Evolutionary conservation across 53 echinoderm and acorn worm genomes (phyloP), one percentile per base, ranked within the genome.

Genomic region (Astropecten irregularis): DNA sequence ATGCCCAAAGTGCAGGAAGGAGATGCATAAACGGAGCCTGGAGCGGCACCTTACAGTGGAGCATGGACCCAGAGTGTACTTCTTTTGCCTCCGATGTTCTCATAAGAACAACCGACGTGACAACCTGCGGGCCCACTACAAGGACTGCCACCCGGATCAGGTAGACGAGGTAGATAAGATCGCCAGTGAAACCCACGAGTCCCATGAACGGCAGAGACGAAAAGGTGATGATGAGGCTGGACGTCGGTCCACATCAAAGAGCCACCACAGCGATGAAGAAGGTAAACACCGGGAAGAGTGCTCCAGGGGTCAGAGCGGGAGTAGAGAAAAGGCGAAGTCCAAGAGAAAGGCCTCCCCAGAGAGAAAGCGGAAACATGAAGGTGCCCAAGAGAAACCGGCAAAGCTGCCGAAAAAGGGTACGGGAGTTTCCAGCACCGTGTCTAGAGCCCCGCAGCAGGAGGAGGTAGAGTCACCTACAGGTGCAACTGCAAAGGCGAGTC

Each of bases 51-150:
- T 66, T 37, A 18, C 33, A 8, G 37, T 38, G 36, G 66, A 66
- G 21, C 66, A 66, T 66, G 66, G 66, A 10, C 66, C 39, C 20
- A 36, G 66, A 8, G 2, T 66, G 19, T 38, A 66, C 40, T 66
- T 1, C n/a, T n/a, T n/a, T n/a, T 66, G 66, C n/a, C 16, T 36
- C 37, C 38, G 39, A 18, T 66, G 66, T 38, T 36, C 66, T 38
- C 66, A 66, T 19, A 66, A 66, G 4, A 64, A 64, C n/a, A 36
- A n/a, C 2, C 35, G 64, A 33, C 64, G 64, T 4, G 64, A 64
- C 14, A 64, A 64, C 29, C 34, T 64, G 37, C 32, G 34, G 64
- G 64, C 64, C 4, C 64, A 64, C 64, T 64, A 64, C 64, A 33
- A 35, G 8, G 64, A 64, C 19, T 33, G 29, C 36, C 64, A 13